Base-by-base conservation (phyloP, 2,888 invertebrate species). In the Timema cristinae region DNA sequence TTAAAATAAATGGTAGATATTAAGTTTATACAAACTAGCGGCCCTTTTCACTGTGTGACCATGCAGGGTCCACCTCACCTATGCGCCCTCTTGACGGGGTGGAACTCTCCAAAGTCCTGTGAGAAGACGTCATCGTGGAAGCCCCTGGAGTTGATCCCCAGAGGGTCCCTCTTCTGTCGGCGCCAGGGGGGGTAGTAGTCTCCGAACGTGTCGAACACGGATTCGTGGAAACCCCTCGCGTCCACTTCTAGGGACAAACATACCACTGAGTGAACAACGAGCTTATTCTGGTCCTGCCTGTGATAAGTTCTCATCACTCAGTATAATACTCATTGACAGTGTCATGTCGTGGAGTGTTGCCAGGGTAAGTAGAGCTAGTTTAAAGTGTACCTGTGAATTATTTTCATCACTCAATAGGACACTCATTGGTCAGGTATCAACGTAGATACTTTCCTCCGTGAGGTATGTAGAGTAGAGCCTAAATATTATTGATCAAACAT, bases 151-250 rank as follows among this genome's bases (percentile, higher is more conserved):
- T 77, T 77, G 73, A 78, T 77, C 49, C 78, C 78, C 59, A 76
- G 75, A 5, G 78, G 77, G 49, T 77, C 75, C 13, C 77, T 52
- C 68, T 76, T 77, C 61, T 52, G 70, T 7, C 74, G 70, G 11
- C 68, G 50, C 77, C 78, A 77, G 6, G 74, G 67, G 5, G 79
- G 78, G 47, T 78, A 79, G 75, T 78, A 79, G 76, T 79, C 79
- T 0, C 79, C 79, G 56, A 80, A 77, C 32, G 77, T 77, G 71
- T 79, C 79, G 74, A 79, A 79, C 70, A 79, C 78, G 1, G 79
- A 78, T 74, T 79, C 80, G 74, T 80, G 79, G 75, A 79, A 79
- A 13, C 80, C 80, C 66, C 79, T 75, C 7, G 79, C 77, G 50
- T 79, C 79, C 67, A 79, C 77, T 73, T 79, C 79, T 78, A 76